These are phyloP conservation scores for Apteryx mantelli DNA, from an alignment of 2,113 vertebrate genomes.

Conservation along the genomic window DNA sequence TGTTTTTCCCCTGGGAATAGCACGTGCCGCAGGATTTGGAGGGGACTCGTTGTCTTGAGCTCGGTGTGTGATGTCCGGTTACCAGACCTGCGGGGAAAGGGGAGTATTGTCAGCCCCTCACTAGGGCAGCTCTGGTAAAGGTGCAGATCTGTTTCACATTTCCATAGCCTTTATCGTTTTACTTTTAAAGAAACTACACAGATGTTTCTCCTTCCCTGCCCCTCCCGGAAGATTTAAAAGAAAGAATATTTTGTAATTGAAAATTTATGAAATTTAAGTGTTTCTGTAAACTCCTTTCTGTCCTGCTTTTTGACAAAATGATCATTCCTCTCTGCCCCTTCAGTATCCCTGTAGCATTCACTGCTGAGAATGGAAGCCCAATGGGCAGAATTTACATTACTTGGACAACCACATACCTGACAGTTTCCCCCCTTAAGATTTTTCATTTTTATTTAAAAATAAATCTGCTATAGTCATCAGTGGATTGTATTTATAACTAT, in stretches of 20 bases:
- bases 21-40: no score
- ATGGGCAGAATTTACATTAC: fast-evolving
- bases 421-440: neutral
- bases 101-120: no score
- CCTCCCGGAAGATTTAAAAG: neutral
- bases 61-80: no score
- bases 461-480: fast-evolving
- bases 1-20: no score
- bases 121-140: no score
- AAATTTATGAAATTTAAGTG: fast-evolving
- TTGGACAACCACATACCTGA: neutral
- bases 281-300: neutral
- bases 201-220: no score
- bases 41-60: no score
- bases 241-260: neutral
- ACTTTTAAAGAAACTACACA: no score
- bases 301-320: fast-evolving
- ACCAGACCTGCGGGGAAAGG: no score
- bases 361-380: neutral
- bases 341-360: fast-evolving
- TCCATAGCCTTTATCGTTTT: no score
- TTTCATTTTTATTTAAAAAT: neutral
- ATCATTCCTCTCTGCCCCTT: neutral
- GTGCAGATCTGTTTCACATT: no score
- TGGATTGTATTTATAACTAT: neutral